Conservation (phyloP, 2,797 vertebrate genomes). For the Scarus forsteni region DNA sequence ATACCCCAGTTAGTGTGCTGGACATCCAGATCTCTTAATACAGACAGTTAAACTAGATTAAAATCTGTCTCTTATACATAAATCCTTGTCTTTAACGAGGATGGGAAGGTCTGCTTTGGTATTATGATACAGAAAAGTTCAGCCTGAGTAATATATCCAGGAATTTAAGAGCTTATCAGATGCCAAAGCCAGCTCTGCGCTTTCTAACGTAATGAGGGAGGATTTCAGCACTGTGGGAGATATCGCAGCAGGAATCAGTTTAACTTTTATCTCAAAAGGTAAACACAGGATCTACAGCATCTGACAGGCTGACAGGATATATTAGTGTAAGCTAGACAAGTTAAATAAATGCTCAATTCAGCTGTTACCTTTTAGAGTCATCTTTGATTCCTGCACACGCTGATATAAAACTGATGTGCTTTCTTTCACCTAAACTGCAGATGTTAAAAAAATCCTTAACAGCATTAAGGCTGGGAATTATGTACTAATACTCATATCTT, state of each 20-base stretch:
- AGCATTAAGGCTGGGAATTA: not conserved
- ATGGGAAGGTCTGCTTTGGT: not conserved
- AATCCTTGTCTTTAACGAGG: not conserved
- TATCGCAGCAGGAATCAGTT: not conserved
- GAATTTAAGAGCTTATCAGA: slow-evolving; percentile 4
- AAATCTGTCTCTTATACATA: not conserved
- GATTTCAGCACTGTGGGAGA: slow-evolving; percentile 3
- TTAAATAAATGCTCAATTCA: slow-evolving; percentile 3
- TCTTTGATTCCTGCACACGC: not conserved
- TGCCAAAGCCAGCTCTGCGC: not conserved
- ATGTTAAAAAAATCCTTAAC: slow-evolving; percentile 10
- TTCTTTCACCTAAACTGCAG: not conserved
- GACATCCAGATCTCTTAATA: not conserved
- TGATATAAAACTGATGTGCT: not conserved
- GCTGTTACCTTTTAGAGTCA: not conserved
- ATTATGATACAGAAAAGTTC: not conserved
- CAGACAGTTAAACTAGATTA: not conserved
- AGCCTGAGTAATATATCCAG: not conserved
- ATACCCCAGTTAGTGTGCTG: not conserved
- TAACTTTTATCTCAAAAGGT: slow-evolving; percentile 1
- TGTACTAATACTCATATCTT: too few relatives aligned
- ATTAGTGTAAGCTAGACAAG: not conserved
- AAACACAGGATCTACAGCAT: not conserved
- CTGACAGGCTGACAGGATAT: not conserved
- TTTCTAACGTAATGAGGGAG: not conserved